A percentile compares a stretch with the other conserved stretches of the same genome.
These are phyloP conservation scores for Carassius gibelio DNA, from an alignment of 2,113 vertebrate species.

Conservation along the genomic window DNA sequence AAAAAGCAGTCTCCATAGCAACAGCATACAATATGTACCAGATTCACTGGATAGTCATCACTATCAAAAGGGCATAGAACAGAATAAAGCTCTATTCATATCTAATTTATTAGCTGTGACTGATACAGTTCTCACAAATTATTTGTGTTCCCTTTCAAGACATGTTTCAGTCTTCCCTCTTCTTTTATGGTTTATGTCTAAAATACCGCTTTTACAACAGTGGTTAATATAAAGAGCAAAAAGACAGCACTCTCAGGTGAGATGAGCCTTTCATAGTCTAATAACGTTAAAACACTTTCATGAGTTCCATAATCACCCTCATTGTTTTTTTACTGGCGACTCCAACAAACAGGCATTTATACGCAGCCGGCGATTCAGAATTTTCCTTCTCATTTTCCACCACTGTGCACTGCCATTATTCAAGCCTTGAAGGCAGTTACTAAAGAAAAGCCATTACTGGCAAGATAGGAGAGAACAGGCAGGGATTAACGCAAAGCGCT, in stretches of 20 bases:
- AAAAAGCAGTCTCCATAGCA: constrained; percentile 42
- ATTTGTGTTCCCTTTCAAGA: neutral
- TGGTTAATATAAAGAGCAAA: constrained; percentile 46
- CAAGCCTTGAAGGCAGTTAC: constrained; percentile 54
- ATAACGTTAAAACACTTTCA: constrained; percentile 50
- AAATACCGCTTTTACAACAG: constrained; percentile 19
- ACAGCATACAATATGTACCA: constrained; percentile 24
- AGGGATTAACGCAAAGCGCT: constrained; percentile 45
- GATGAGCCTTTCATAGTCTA: constrained; percentile 31
- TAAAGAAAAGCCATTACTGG: constrained; percentile 48
- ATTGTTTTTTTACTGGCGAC: constrained; percentile 40
- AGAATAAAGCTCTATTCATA: constrained; percentile 25
- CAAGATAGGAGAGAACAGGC: neutral
- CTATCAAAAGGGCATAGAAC: constrained; percentile 26
- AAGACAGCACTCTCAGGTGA: constrained; percentile 34
- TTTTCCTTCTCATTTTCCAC: constrained; percentile 33
- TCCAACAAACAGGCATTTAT: constrained; percentile 47
- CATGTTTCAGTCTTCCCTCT: neutral
- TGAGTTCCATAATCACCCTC: constrained; percentile 41
- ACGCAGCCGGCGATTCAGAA: constrained; percentile 28
- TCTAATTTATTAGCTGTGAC: constrained; percentile 19
- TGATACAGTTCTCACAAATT: constrained; percentile 1
- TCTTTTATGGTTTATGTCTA: constrained; percentile 20
- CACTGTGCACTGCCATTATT: constrained; percentile 47
- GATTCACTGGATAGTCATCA: constrained; percentile 31